Evolutionary conservation across 1,140 invertebrate genomes (phyloP).

Genomic region (Ylistrum balloti): DNA sequence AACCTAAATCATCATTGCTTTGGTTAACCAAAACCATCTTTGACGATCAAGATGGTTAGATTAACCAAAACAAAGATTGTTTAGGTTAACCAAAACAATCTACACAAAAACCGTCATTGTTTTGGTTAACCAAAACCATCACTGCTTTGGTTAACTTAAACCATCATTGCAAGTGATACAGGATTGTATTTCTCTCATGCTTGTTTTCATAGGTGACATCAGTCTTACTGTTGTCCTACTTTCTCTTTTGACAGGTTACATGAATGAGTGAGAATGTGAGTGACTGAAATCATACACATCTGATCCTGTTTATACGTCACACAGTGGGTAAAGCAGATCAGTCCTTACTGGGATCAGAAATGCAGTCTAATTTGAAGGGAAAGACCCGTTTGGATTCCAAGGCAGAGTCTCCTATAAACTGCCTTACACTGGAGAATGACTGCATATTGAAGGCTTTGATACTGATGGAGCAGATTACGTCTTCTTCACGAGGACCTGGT

Average conservation of each 20-base stretch:
- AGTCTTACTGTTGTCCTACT: too few species aligned
- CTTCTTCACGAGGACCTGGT: conserved; percentile 55
- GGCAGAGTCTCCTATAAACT: neutral
- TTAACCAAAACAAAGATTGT: too few species aligned
- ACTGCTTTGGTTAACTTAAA: too few species aligned
- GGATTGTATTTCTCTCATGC: too few species aligned
- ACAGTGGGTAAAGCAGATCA: neutral
- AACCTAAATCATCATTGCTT: too few species aligned
- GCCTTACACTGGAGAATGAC: conserved; percentile 32
- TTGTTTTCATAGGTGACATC: too few species aligned
- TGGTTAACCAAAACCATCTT: too few species aligned
- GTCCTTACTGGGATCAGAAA: neutral
- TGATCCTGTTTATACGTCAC: neutral
- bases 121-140: too few species aligned
- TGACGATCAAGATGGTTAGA: too few species aligned
- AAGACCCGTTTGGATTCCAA: neutral
- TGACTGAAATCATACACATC: neutral
- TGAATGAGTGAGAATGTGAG: neutral
- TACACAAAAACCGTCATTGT: too few species aligned
- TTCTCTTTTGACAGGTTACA: neutral
- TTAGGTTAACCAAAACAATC: too few species aligned
- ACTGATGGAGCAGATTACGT: conserved; percentile 1
- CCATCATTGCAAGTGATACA: too few species aligned
- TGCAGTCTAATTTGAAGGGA: neutral
- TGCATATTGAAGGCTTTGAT: conserved; percentile 15